Evolutionary conservation across 2,888 invertebrate genomes (phyloP), one percentile per base, ranked within the genome.

Genomic region (Polydrusus tereticollis): DNA sequence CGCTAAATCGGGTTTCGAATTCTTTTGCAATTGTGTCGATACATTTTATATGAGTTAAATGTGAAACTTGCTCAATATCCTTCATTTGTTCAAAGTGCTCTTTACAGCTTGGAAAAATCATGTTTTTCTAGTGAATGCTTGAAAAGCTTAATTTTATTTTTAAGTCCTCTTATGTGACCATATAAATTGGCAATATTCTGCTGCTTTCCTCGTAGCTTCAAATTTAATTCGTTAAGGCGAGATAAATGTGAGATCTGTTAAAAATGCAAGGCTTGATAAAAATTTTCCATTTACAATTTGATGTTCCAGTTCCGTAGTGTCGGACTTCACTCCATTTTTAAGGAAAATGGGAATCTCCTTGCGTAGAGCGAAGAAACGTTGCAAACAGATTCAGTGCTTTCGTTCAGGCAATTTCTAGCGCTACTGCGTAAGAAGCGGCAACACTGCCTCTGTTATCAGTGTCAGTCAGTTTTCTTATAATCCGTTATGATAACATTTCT

Each of bases 211-310:
- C 62, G 43, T 21, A 69, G 55, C 62, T 55, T 63, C 33, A 69
- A 69, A 55, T 69, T 69, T n/a, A 55, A 63, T 62, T 69, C 62
- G 41, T 69, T 69, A 43, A 63, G 57, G 43, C 63, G 57, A 60
- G 18, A 55, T 50, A 60, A 12, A 55, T 50, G 63, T 63, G 16
- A 69, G 8, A 55, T 63, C n/a, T 38, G 38, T 38, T 38, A 12
- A 38, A 38, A 38, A 38, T 38, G n/a, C 38, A 50, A 55, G 14
- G 52, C 60, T 62, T 38, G 62, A 47, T 55, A 69, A 52, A 69
- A 69, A 63, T 69, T 29, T 2, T 20, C 3, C 58, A 58, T 58
- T 36, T 58, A 58, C 29, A 16, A 57, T 41, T 60, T 43, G 18
- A n/a, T n/a, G n/a, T n/a, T n/a, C n/a, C n/a, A n/a, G n/a, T n/a